Conservation (phyloP, 1,140 invertebrate genomes). For the Charaxes varanes region DNA sequence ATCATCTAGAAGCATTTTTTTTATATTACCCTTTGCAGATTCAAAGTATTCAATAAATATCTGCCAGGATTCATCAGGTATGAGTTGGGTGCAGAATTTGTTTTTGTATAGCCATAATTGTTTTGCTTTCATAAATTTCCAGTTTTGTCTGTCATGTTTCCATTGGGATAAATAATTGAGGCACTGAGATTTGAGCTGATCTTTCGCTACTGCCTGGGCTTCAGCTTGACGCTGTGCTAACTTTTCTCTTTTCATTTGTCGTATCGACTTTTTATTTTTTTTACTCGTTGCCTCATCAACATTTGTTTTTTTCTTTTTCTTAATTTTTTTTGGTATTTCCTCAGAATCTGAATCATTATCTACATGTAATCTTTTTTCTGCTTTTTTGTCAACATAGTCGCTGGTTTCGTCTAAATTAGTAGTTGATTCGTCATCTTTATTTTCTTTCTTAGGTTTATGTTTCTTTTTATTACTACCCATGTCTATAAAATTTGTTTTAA, state of each 20-base stretch:
- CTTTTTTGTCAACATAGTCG: constrained; percentile 21
- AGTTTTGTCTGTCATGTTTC: constrained; percentile 80
- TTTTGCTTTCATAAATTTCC: constrained; percentile 86
- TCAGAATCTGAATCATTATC: constrained; percentile 35
- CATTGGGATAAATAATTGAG: constrained; percentile 79
- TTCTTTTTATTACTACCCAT: constrained; percentile 16
- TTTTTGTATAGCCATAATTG: constrained; percentile 84
- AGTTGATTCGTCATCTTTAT: constrained; percentile 12
- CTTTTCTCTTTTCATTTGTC: constrained; percentile 68
- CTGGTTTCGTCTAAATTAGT: too few species aligned
- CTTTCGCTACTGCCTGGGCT: constrained; percentile 49
- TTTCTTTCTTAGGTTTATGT: constrained; percentile 6
- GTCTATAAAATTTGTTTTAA: neutral
- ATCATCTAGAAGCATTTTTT: constrained; percentile 76
- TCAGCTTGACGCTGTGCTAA: constrained; percentile 53
- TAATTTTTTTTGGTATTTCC: constrained; percentile 37
- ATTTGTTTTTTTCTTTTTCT: constrained; percentile 62
- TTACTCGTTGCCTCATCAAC: constrained; percentile 30
- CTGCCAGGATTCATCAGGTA: constrained; percentile 77
- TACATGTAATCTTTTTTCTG: constrained; percentile 22
- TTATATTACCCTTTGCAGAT: constrained; percentile 78
- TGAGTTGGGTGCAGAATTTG: constrained; percentile 75
- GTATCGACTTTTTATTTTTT: constrained; percentile 63
- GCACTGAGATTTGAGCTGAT: constrained; percentile 66
- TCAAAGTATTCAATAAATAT: constrained; percentile 82